Percentiles rank a stretch among this genome's conserved stretches.
phyloP scores from a whole-genome alignment of 2,113 vertebrate genomes.

The Labeo catla region DNA sequence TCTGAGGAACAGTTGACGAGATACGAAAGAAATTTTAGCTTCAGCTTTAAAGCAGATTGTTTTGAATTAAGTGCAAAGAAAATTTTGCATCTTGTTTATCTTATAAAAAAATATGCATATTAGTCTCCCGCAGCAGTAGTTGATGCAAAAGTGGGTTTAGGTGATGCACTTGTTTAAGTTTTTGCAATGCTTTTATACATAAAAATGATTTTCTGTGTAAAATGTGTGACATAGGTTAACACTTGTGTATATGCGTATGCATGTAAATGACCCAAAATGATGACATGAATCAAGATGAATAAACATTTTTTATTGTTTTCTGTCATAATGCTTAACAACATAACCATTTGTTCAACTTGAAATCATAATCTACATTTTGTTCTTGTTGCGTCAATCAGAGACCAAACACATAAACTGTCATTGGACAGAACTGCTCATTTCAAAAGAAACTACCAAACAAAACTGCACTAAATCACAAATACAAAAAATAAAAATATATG shows the following conservation, averaged over 20 bases:
- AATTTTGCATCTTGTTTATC: not conserved
- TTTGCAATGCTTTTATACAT: not conserved
- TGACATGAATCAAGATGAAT: constrained; percentile 26
- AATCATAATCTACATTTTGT: constrained; percentile 28
- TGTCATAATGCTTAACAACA: constrained; percentile 24
- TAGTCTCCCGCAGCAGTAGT: not conserved
- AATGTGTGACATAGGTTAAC: not conserved
- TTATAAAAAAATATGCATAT: not conserved
- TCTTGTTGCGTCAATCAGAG: constrained; percentile 7
- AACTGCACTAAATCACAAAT: constrained; percentile 19
- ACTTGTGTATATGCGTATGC: not conserved
- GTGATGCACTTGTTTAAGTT: not conserved
- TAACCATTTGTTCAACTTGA: constrained; percentile 39
- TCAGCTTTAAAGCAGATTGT: constrained; percentile 32
- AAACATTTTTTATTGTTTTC: constrained; percentile 52
- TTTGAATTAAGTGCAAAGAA: not conserved
- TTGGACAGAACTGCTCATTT: not conserved
- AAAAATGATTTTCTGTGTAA: not conserved
- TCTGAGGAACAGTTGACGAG: constrained; percentile 67
- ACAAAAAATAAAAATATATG: not conserved
- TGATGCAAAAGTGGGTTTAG: not conserved
- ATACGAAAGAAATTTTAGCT: constrained; percentile 53
- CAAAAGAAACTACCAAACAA: not conserved
- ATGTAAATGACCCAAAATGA: constrained; percentile 34
- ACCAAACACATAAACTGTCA: not conserved